phyloP scores from a whole-genome alignment of 2,888 invertebrate genomes.

The Nomada ruficornis region DNA sequence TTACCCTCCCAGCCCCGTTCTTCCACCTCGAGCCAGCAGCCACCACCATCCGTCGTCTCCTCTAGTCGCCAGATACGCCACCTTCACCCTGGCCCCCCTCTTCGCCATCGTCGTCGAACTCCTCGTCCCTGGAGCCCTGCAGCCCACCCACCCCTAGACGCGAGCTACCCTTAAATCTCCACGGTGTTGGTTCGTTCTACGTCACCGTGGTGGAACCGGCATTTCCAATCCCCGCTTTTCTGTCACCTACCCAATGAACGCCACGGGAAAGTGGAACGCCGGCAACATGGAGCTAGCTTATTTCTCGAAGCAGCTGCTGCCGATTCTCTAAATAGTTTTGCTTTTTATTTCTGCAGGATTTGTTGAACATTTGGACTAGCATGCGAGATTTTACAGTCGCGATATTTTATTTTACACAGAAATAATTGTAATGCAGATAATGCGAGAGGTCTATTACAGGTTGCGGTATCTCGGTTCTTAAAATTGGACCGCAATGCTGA shows the following conservation, averaged over 20 bases:
- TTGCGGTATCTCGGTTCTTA: no score
- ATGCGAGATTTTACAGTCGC: no score
- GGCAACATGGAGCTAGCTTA: constrained; percentile 35
- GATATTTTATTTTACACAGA: no score
- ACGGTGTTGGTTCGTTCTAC: constrained; percentile 38
- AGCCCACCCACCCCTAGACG: constrained; percentile 33
- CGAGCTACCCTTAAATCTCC: constrained; percentile 37
- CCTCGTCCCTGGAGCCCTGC: constrained; percentile 49
- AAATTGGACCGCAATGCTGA: no score
- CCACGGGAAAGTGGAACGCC: constrained; percentile 63
- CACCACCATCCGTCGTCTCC: constrained; percentile 49
- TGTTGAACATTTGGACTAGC: no score
- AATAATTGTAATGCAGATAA: background rate
- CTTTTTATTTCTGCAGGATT: background rate
- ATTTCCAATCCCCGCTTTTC: constrained; percentile 64
- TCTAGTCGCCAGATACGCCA: constrained; percentile 44
- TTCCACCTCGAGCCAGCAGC: constrained; percentile 69
- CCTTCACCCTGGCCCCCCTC: constrained; percentile 45
- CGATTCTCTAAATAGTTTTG: no score
- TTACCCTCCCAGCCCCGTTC: constrained; percentile 79
- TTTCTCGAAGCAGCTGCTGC: constrained; percentile 25
- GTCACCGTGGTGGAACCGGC: constrained; percentile 43
- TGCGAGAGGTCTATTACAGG: background rate
- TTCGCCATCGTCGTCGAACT: constrained; percentile 64
- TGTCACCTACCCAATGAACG: constrained; percentile 60